These are phyloP conservation scores for Phaethon lepturus DNA, from an alignment of 2,113 vertebrate genomes.

Conservation along the genomic window DNA sequence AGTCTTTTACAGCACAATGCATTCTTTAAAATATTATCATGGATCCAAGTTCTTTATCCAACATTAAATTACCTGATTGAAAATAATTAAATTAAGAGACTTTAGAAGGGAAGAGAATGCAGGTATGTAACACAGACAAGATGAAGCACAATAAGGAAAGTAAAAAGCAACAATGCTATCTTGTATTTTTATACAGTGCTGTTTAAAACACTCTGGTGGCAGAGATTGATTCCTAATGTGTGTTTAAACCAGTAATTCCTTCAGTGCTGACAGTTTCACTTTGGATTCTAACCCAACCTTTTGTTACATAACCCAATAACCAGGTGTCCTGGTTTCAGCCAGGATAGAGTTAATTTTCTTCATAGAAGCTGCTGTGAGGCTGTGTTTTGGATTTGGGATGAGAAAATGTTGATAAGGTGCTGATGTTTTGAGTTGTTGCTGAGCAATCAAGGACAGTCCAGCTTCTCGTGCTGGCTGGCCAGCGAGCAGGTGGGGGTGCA, in stretches of 20 bases:
- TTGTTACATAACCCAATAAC: background rate
- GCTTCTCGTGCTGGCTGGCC: too few relatives aligned
- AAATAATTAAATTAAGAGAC: background rate
- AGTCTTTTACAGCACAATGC: background rate
- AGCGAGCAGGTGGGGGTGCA: too few relatives aligned
- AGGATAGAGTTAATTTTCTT: too few relatives aligned
- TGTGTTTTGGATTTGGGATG: too few relatives aligned
- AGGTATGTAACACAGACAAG: background rate
- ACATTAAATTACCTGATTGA: background rate
- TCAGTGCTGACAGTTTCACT: background rate
- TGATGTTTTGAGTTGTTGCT: too few relatives aligned
- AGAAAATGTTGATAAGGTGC: too few relatives aligned
- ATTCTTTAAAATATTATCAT: background rate
- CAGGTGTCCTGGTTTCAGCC: background rate
- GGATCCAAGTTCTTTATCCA: background rate
- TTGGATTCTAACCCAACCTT: background rate
- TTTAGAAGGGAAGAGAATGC: background rate
- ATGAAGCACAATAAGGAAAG: background rate
- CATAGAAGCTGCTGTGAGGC: too few relatives aligned
- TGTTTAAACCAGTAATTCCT: background rate
- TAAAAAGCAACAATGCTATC: background rate
- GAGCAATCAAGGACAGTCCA: too few relatives aligned
- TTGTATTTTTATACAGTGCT: background rate
- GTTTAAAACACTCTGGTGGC: background rate
- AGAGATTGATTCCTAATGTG: background rate